These are phyloP conservation scores for Neodontobutis hainanensis DNA, from an alignment of 2,113 vertebrate genomes.

Conservation along the genomic window DNA sequence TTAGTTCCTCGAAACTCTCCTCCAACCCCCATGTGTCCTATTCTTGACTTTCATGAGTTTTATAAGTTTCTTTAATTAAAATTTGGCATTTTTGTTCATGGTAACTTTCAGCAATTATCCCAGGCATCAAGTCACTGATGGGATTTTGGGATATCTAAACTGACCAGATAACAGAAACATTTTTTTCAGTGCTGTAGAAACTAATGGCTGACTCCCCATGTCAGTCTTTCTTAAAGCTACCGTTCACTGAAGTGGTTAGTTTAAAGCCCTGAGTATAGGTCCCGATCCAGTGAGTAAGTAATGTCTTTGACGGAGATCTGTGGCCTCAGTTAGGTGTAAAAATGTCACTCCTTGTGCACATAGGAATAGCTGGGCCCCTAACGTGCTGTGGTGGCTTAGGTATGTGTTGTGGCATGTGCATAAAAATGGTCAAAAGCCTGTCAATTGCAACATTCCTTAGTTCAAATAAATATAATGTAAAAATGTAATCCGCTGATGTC, in stretches of 20 bases:
- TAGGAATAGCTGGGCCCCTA: constrained; percentile 40
- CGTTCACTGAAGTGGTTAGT: constrained; percentile 37
- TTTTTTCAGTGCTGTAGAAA: constrained; percentile 38
- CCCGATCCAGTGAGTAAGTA: constrained; percentile 1
- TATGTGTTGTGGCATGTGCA: constrained; percentile 48
- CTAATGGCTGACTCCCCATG: constrained; percentile 20
- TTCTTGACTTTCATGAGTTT: constrained; percentile 53
- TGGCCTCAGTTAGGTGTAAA: constrained; percentile 39
- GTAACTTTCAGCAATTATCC: constrained; percentile 61
- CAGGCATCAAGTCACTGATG: constrained; percentile 47
- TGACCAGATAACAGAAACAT: constrained; percentile 28
- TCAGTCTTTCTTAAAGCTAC: constrained; percentile 37
- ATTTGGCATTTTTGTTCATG: constrained; percentile 56
- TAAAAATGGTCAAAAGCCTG: constrained; percentile 47
- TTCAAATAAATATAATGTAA: constrained; percentile 68
- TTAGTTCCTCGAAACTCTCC: constrained; percentile 57
- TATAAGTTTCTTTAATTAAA: constrained; percentile 75
- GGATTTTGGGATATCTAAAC: constrained; percentile 52
- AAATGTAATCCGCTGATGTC: constrained; percentile 48
- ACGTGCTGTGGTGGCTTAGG: constrained; percentile 51
- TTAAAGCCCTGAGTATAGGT: constrained; percentile 34
- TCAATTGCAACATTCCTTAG: constrained; percentile 66
- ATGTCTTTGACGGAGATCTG: constrained; percentile 11
- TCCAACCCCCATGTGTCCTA: constrained; percentile 22
- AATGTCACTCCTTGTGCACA: constrained; percentile 47